phyloP scores from a whole-genome alignment of 2,797 vertebrate species.

The Premnoplex brunnescens region DNA sequence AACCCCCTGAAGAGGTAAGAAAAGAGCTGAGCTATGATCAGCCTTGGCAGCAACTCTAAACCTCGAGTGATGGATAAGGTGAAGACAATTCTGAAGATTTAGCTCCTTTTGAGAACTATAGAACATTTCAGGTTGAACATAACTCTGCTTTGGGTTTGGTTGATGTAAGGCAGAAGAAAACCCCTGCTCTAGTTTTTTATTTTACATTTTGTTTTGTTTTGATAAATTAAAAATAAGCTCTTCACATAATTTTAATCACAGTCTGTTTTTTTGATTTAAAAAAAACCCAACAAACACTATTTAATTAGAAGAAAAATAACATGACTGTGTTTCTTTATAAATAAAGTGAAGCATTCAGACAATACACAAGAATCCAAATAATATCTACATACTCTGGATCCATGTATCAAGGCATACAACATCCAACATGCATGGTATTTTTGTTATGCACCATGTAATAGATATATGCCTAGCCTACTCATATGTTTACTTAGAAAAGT shows the following conservation, averaged over 20 bases:
- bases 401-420: not conserved
- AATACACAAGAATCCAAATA: not conserved
- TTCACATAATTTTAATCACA: not conserved
- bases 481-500: not conserved
- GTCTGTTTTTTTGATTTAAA: not conserved
- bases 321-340: not conserved
- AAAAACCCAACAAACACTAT: not conserved
- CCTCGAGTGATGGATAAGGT: not conserved
- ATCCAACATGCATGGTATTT: not conserved
- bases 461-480: not conserved
- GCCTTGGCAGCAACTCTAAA: not conserved
- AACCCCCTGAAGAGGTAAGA: not conserved
- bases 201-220: not conserved
- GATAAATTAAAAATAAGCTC: not conserved
- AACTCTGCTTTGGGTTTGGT: not conserved
- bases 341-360: not conserved
- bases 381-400: not conserved
- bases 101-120: not conserved
- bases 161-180: not conserved
- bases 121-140: not conserved
- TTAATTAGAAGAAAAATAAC: not conserved
- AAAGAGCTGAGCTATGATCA: not conserved
- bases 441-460: not conserved
- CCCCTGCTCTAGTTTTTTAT: not conserved
- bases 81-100: not conserved